phyloP scores from a whole-genome alignment of 1,140 invertebrate genomes.

The Drosophila rufa region DNA sequence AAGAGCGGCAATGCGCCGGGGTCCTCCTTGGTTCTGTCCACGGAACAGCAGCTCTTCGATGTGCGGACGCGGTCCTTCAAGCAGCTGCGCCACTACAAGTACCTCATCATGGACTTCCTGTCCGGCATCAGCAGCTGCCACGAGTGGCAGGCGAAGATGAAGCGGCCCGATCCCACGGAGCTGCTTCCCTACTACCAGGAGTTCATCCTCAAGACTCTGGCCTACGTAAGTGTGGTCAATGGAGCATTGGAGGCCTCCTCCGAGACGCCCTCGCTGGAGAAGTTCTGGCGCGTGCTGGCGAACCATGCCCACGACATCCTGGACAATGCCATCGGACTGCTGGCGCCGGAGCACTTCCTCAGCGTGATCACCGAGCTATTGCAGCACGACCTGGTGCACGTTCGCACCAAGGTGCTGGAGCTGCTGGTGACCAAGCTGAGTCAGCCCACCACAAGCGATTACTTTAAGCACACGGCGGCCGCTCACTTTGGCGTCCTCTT shows the following conservation, averaged over 20 bases:
- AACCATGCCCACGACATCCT: conserved; percentile 92
- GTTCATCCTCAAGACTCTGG: conserved; percentile 89
- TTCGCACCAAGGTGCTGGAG: conserved; percentile 93
- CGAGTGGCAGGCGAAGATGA: conserved; percentile 88
- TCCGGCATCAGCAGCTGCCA: conserved; percentile 88
- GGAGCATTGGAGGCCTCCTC: conserved; percentile 82
- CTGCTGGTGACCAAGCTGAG: conserved; percentile 92
- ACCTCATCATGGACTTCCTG: conserved; percentile 90
- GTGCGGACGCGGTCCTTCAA: conserved; percentile 88
- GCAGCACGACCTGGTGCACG: conserved; percentile 88
- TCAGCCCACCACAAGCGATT: conserved; percentile 86
- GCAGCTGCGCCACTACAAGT: conserved; percentile 93
- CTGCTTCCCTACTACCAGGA: conserved; percentile 87
- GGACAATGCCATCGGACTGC: conserved; percentile 91
- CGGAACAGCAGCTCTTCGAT: conserved; percentile 88
- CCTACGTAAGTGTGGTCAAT: conserved; percentile 89
- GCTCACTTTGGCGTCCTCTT: conserved; percentile 87
- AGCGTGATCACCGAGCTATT: conserved; percentile 90
- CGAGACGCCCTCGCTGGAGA: conserved; percentile 85
- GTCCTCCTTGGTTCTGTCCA: not conserved
- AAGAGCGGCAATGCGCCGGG: conserved; percentile 66
- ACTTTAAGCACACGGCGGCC: conserved; percentile 86
- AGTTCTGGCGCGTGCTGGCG: conserved; percentile 93
- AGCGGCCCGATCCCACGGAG: conserved; percentile 70
- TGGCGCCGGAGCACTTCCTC: conserved; percentile 92